phyloP scores from a whole-genome alignment of 1,140 invertebrate genomes.

The Phthorimaea operculella region DNA sequence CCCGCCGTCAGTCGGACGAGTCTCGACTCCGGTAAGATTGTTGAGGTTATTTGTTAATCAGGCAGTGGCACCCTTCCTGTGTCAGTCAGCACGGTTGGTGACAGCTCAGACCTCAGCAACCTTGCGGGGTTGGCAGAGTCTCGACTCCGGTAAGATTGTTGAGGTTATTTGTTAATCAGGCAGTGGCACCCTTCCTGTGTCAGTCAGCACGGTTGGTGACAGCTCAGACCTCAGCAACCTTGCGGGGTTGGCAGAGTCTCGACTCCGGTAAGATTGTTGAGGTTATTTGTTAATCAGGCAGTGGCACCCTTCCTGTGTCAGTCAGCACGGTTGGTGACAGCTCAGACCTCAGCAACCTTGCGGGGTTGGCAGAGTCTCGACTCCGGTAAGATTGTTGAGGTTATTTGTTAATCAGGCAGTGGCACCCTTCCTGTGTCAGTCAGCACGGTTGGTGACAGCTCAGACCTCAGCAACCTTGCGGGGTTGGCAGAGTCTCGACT shows the following conservation, averaged over 20 bases:
- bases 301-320: constrained; percentile 46
- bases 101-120: constrained; percentile 36
- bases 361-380: constrained; percentile 50
- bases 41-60: too few species aligned
- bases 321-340: constrained; percentile 43
- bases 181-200: constrained; percentile 47
- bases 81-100: constrained; percentile 44
- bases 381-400: constrained; percentile 57
- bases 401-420: too few species aligned
- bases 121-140: constrained; percentile 42
- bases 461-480: constrained; percentile 36
- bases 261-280: constrained; percentile 55
- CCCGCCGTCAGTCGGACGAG: constrained; percentile 55
- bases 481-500: constrained; percentile 52
- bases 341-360: constrained; percentile 34
- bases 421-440: constrained; percentile 49
- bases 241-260: constrained; percentile 43
- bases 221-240: constrained; percentile 37
- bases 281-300: too few species aligned
- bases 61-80: constrained; percentile 45
- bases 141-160: constrained; percentile 56
- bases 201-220: constrained; percentile 39
- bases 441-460: constrained; percentile 38
- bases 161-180: too few species aligned
- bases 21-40: constrained; percentile 53